These are phyloP conservation scores for Ormyrus pomaceus DNA, from an alignment of 2,888 invertebrate species.

Conservation along the genomic window DNA sequence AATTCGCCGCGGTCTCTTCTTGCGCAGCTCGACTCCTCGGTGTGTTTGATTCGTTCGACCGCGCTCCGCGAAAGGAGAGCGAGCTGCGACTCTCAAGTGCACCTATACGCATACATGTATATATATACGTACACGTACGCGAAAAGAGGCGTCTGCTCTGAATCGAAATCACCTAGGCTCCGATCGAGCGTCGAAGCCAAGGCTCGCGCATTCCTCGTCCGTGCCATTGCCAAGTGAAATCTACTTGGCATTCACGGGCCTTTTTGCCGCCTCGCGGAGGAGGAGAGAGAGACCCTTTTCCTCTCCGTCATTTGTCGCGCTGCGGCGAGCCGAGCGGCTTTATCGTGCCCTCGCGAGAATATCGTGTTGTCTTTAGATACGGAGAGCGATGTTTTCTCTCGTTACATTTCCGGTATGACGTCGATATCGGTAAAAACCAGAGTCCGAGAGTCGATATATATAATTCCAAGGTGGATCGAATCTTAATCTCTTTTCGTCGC, in stretches of 20 bases:
- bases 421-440: no score
- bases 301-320: no score
- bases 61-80: neutral
- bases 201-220: constrained; percentile 38
- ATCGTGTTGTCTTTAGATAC: no score
- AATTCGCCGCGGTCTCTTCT: neutral
- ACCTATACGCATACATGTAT: constrained; percentile 3
- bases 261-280: neutral
- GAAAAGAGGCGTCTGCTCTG: constrained; percentile 28
- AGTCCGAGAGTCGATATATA: no score
- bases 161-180: constrained; percentile 39
- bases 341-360: no score
- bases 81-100: constrained; percentile 9
- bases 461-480: no score
- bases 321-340: no score
- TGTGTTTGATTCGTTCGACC: constrained; percentile 19
- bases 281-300: no score
- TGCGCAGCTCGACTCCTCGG: neutral
- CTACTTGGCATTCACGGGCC: constrained; percentile 19
- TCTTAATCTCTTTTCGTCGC: no score
- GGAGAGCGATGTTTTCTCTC: neutral
- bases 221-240: constrained; percentile 42
- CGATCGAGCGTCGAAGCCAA: constrained; percentile 17
- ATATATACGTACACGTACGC: neutral
- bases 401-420: no score